phyloP scores from a whole-genome alignment of 2,888 invertebrate genomes.

The Bembecia ichneumoniformis region DNA sequence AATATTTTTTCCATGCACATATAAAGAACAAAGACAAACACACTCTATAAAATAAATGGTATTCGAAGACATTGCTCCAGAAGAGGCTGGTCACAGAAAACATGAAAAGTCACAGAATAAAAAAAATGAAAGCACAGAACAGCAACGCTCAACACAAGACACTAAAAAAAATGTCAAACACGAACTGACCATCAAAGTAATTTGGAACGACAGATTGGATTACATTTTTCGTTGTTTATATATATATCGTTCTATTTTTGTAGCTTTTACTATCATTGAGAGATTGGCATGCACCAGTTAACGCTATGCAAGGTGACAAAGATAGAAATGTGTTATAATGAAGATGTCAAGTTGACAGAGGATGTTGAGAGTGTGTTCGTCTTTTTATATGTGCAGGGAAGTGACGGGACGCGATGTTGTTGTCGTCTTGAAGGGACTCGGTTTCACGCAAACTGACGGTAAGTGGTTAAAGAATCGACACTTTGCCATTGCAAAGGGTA shows the following conservation, averaged over 20 bases:
- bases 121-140: conserved; percentile 13
- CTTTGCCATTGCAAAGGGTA: background rate
- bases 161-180: conserved; percentile 15
- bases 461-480: background rate
- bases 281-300: conserved; percentile 64
- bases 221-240: conserved; percentile 33
- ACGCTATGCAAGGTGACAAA: conserved; percentile 48
- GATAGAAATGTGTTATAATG: conserved; percentile 22
- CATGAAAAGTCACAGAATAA: conserved; percentile 1
- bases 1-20: conserved; percentile 69
- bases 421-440: conserved; percentile 13
- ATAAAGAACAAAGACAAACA: conserved; percentile 68
- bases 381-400: conserved; percentile 72
- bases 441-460: background rate
- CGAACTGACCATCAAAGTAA: conserved; percentile 17
- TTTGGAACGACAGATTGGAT: conserved; percentile 13
- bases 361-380: conserved; percentile 67
- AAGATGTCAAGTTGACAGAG: conserved; percentile 25
- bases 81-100: conserved; percentile 11
- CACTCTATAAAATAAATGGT: conserved; percentile 43
- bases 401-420: conserved; percentile 30
- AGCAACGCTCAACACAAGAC: conserved; percentile 16
- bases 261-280: conserved; percentile 47
- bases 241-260: conserved; percentile 41
- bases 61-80: conserved; percentile 18